Base-by-base conservation (phyloP, 2,797 vertebrate species). In the Enteromius afrohamiltoni region DNA sequence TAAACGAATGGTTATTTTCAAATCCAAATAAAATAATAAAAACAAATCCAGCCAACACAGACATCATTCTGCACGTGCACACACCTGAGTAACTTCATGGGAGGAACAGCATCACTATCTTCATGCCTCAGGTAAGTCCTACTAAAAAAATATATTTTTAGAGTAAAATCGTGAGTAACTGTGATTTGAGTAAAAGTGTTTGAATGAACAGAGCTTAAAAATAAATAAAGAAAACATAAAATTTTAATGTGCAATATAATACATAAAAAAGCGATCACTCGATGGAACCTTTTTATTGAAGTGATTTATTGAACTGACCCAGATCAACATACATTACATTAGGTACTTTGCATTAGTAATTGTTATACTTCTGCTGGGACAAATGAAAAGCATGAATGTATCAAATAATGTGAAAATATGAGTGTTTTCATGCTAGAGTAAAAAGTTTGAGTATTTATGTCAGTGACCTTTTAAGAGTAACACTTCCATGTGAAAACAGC, bases 391-490 rank as follows among this genome's bases (percentile, higher is more conserved):
- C 23, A 49, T 73, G 16, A 29, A 49, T 73, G 31, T 10, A n/a
- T 58, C 21, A 76, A 58, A 60, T 17, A 60, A 23, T 42, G 34
- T 23, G 4, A 42, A 26, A 23, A 60, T 13, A 37, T 60, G 53
- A 77, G 55, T 40, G 40, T 62, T 7, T 76, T 60, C 9, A 73
- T 73, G 47, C 70, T 51, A 71, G 14, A 62, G n/a, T 77, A 55
- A 45, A 42, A 16, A 62, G 11, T 77, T 23, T 70, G 14, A 70
- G 42, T 29, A 73, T 73, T 73, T 19, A 21, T 34, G 45, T 73
- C 26, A 31, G 9, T 51, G 70, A 70, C 13, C 68, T 16, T 45
- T 47, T 47, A 47, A 26, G 6, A 42, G 34, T 8, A 31, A 64
- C 3, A 64, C 14, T 64, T 64, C 29, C 14, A 0, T 31, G n/a